Conservation (phyloP, 1,140 invertebrate genomes). For the Drosophila lacertosa region DNA sequence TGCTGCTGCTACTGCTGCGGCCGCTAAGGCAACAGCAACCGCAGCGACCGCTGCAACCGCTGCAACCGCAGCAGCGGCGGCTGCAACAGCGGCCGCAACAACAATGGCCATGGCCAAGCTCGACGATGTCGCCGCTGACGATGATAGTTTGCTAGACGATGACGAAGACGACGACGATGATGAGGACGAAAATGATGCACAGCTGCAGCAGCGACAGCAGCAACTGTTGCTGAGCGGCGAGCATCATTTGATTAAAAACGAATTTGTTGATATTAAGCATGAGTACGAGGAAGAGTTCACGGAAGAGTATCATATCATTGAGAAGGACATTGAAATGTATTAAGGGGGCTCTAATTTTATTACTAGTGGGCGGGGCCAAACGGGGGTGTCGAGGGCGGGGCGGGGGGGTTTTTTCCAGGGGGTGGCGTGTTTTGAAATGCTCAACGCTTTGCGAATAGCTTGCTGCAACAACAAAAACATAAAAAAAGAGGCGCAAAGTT, state of each 20-base stretch:
- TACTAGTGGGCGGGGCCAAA: not conserved
- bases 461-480: not conserved
- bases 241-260: constrained; percentile 54
- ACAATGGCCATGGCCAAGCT: not conserved
- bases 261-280: constrained; percentile 58
- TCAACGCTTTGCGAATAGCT: constrained; percentile 6
- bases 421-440: constrained; percentile 12
- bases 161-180: constrained; percentile 55
- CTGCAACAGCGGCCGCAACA: not conserved
- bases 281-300: constrained; percentile 54
- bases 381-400: not conserved
- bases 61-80: not conserved
- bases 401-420: not conserved
- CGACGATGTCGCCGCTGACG: constrained; percentile 68
- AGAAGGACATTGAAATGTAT: constrained; percentile 70
- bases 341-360: constrained; percentile 34
- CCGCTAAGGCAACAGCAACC: constrained; percentile 4
- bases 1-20: not conserved
- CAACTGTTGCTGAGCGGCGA: constrained; percentile 43
- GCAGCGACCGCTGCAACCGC: constrained; percentile 3
- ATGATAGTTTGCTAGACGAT: constrained; percentile 64
- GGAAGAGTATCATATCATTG: constrained; percentile 57
- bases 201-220: constrained; percentile 37
- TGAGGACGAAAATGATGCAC: constrained; percentile 47
- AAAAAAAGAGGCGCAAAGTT: not conserved